Base-by-base conservation (phyloP, 2,797 vertebrate genomes). In the Mus caroli region DNA sequence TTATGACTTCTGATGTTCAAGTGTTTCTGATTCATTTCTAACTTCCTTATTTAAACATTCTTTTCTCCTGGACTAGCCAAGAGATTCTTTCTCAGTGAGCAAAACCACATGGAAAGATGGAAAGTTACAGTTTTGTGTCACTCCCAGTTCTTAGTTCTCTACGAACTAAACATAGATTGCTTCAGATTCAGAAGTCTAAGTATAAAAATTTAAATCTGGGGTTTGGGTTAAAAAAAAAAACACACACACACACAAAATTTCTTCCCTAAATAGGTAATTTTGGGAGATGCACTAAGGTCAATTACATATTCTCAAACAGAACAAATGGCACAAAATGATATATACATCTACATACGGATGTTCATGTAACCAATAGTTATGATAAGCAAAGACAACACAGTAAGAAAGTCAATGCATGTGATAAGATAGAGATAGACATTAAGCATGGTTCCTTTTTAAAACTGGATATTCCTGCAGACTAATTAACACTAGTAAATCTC, bases 31-130 rank as follows among this genome's bases (percentile, higher is more conserved):
- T 94, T 97, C 95, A 91, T 54, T 97, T 96, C 86, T 95, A 96
- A 96, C 92, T 95, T 97, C 87, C 94, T 97, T 97, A 96, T 96
- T 97, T 97, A 97, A 97, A 96, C 97, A 97, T 96, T 95, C 86
- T 93, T 96, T 94, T 94, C 80, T 96, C 90, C 60, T 46, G 94
- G 82, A 88, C 94, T 95, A 97, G 80, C 80, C 94, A 92, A 94
- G 52, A 97, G 95, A 97, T 97, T 98, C 95, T 96, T 97, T 97
- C 71, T 95, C 91, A 79, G 91, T 97, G 97, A 98, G 93, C 73
- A 75, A 93, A 97, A 85, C 91, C 94, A 94, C 97, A 97, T 92
- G 92, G 97, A 97, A 98, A 97, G 77, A 97, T 92, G 92, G 97
- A 97, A 98, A 97, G 77, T 97, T 96, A 91, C 62, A 96, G 75